phyloP scores from a whole-genome alignment of 2,888 invertebrate genomes.

The Venusia cambrica region DNA sequence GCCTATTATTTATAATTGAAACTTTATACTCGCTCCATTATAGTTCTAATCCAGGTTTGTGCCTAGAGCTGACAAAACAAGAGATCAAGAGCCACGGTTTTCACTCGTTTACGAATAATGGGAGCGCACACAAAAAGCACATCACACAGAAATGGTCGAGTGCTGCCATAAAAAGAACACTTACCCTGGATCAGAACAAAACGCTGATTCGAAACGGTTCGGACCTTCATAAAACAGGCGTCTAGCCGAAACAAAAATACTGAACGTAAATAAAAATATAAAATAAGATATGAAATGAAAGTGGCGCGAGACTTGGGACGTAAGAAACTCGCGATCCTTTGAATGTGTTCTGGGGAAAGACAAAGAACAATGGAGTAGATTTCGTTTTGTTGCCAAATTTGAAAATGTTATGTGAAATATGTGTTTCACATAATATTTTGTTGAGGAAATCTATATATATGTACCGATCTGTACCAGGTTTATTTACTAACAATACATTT shows the following conservation, averaged over 20 bases:
- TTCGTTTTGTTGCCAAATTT: too few relatives aligned
- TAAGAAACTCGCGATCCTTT: conserved; percentile 75
- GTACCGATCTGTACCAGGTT: too few relatives aligned
- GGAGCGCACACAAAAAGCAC: conserved; percentile 9
- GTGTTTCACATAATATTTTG: too few relatives aligned
- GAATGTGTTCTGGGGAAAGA: conserved; percentile 63
- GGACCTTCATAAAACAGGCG: conserved; percentile 56
- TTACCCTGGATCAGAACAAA: conserved; percentile 36
- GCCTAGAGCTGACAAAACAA: too few relatives aligned
- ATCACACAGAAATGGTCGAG: conserved; percentile 16
- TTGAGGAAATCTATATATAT: too few relatives aligned
- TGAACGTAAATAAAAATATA: conserved; percentile 75
- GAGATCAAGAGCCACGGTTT: conserved; percentile 17
- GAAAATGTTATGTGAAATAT: too few relatives aligned
- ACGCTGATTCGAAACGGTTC: conserved; percentile 40
- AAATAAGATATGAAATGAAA: conserved; percentile 78
- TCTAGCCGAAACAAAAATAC: conserved; percentile 75
- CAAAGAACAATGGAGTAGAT: conserved; percentile 38
- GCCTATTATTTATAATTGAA: too few relatives aligned
- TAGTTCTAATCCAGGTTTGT: too few relatives aligned
- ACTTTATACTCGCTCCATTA: too few relatives aligned
- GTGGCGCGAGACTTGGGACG: conserved; percentile 72
- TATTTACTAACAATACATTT: too few relatives aligned
- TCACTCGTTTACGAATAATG: conserved; percentile 17
- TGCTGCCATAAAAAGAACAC: conserved; percentile 33